phyloP scores from a whole-genome alignment of 2,113 vertebrate species.

The Panthera tigris region DNA sequence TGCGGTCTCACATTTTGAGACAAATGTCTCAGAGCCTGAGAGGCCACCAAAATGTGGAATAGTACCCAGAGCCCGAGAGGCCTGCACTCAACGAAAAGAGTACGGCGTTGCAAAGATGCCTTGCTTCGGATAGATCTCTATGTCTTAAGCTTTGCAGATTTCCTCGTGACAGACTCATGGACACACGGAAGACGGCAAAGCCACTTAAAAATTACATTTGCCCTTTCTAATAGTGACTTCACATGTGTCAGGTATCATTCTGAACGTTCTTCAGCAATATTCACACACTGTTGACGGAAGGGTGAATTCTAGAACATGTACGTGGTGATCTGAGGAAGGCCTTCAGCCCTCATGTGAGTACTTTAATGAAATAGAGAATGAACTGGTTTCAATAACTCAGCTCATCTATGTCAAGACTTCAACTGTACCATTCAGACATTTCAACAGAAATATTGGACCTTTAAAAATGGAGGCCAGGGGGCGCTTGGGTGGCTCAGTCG shows the following conservation, averaged over 20 bases:
- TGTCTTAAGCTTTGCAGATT: not conserved
- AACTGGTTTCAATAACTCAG: slow-evolving; percentile 67
- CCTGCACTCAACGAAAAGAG: not conserved
- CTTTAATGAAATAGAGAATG: slow-evolving; percentile 75
- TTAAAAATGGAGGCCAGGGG: not conserved
- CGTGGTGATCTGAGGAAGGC: slow-evolving; percentile 56
- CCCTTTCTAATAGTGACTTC: slow-evolving; percentile 11
- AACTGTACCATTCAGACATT: slow-evolving; percentile 62
- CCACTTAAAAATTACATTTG: not conserved
- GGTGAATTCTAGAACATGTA: slow-evolving; percentile 27
- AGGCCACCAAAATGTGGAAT: no score
- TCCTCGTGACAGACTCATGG: not conserved
- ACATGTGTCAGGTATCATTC: not conserved
- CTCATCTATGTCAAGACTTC: slow-evolving; percentile 74
- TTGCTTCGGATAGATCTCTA: no score
- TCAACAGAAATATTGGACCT: slow-evolving; percentile 43
- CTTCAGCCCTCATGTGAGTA: slow-evolving; percentile 61
- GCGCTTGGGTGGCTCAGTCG: no score
- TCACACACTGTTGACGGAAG: not conserved
- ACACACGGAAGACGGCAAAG: not conserved
- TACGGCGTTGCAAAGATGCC: not conserved
- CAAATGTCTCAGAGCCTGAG: no score
- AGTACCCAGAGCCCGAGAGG: no score
- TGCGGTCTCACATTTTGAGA: no score
- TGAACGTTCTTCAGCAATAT: not conserved